Conservation (phyloP, 2,113 vertebrate genomes). For the Gavia stellata region DNA sequence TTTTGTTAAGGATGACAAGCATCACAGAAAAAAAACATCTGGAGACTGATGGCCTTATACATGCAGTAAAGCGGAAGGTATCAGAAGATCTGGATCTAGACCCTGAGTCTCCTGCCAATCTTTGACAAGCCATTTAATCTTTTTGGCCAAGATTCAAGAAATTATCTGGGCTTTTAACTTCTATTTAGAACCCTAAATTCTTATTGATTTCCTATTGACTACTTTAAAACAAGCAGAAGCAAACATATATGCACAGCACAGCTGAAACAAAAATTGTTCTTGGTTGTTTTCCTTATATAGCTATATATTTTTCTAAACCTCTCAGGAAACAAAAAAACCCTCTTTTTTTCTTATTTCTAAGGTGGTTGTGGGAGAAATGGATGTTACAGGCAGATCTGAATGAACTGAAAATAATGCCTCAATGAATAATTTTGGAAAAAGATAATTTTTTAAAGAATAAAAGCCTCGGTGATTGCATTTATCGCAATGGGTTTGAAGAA, state of each 20-base stretch:
- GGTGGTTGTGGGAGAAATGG: neutral
- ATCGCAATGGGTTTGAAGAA: neutral
- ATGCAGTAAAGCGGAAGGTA: neutral
- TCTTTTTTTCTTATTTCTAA: neutral
- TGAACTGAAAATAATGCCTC: neutral
- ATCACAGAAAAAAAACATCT: neutral
- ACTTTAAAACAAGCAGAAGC: constrained; percentile 8
- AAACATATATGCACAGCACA: neutral
- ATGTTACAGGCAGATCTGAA: neutral
- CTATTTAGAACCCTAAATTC: constrained; percentile 25
- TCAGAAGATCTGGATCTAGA: neutral
- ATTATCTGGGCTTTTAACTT: constrained; percentile 42
- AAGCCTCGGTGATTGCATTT: neutral
- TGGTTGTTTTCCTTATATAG: neutral
- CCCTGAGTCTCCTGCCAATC: neutral
- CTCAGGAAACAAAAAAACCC: neutral
- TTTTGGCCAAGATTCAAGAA: constrained; percentile 29
- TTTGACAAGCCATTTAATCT: constrained; percentile 28
- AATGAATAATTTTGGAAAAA: neutral
- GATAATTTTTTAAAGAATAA: neutral
- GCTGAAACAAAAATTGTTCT: neutral
- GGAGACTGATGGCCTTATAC: neutral
- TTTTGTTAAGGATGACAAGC: neutral
- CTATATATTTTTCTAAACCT: neutral
- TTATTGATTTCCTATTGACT: constrained; percentile 30